These are phyloP conservation scores for Morelia viridis DNA, from an alignment of 2,797 vertebrate species.

Conservation along the genomic window DNA sequence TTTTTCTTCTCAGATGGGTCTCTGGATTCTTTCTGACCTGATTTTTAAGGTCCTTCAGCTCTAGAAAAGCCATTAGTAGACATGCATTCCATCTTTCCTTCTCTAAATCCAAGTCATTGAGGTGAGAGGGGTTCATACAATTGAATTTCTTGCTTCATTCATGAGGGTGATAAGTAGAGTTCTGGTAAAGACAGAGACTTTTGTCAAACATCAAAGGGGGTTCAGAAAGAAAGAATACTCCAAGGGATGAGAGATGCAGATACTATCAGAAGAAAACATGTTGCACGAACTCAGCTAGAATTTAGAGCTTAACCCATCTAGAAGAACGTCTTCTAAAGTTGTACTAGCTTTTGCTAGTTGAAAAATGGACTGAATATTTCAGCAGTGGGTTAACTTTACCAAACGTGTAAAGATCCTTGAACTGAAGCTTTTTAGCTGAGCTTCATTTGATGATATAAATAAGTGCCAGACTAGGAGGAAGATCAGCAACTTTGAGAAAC, in stretches of 20 bases:
- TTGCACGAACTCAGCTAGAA: conserved; percentile 56
- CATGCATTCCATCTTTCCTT: neutral
- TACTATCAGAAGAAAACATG: neutral
- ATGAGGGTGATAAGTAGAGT: neutral
- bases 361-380: conserved; percentile 18
- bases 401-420: conserved; percentile 12
- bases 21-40: conserved; percentile 34
- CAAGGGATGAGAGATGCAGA: conserved; percentile 10
- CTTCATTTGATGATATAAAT: accelerated
- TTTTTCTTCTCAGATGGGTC: conserved; percentile 39
- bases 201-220: conserved; percentile 8
- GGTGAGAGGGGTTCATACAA: neutral
- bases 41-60: conserved; percentile 29
- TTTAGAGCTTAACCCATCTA: conserved; percentile 46
- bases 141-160: neutral
- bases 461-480: neutral
- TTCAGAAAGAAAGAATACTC: neutral
- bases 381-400: neutral
- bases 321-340: conserved; percentile 20
- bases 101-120: neutral
- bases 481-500: neutral
- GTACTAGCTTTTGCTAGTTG: conserved; percentile 43
- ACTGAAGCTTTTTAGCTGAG: neutral
- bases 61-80: neutral
- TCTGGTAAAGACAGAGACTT: neutral